Base-by-base conservation (phyloP, 1,140 invertebrate species). In the Lepidurus couesii region DNA sequence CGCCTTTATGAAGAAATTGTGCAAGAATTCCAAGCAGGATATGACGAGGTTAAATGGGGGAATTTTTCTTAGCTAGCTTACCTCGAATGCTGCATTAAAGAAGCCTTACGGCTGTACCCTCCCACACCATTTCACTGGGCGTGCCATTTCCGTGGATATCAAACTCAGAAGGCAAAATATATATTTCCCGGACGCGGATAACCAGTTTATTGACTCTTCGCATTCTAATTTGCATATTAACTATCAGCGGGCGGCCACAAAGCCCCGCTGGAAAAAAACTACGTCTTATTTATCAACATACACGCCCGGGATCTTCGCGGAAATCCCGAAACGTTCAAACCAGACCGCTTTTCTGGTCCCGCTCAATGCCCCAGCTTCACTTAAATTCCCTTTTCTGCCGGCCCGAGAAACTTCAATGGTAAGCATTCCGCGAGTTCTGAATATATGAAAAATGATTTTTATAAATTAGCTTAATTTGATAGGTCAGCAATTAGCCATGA, bases 1-100 rank as follows among this genome's bases (percentile, higher is more conserved):
- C 91, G 90, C 83, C 88, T 92, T 1, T 89, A 91, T 45, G 89
- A 93, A 80, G 94, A 96, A 83, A 81, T 96, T 65, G 89, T 93
- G 79, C 83, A 87, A 76, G 91, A 96, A 78, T 94, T 95, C 82
- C 90, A 91, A 80, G 90, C 88, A 80, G 89, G 88, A 34, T 88
- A 92, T 81, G 87, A 91, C 13, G 89, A 90, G 8, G 89, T 86
- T 77, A 93, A 91, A 11, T 94, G 90, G 85, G 90, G 88, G 24
- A 86, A 86, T 47, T 79, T 87, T 1, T 77, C 79, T n/a, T 80
- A 88, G 11, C 87, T 92, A 86, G 88, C 86, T 47, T 91, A 89
- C 81, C 82, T 92, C 76, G 91, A 93, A 80, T 88, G 89, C 83
- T 90, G 89, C 78, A 87, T 92, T 73, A 93, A 90, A 81, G 90